phyloP scores from a whole-genome alignment of 2,797 vertebrate species.

The Cephalopachus bancanus region DNA sequence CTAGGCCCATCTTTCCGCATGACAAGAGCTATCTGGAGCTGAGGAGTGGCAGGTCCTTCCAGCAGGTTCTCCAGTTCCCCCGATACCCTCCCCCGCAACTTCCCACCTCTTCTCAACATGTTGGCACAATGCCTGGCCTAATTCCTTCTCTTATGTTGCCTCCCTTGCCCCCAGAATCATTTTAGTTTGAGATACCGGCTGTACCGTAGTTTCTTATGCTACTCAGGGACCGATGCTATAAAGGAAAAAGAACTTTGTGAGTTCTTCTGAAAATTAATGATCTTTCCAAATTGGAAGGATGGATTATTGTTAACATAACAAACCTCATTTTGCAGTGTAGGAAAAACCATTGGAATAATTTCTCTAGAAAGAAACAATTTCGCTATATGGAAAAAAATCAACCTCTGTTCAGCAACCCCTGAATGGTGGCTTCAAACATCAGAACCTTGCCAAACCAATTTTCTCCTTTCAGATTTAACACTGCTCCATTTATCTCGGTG shows the following conservation, averaged over 20 bases:
- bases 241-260: constrained; percentile 3
- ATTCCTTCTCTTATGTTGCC: background rate
- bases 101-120: background rate
- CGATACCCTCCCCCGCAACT: background rate
- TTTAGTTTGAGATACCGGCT: background rate
- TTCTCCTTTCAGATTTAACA: constrained; percentile 78
- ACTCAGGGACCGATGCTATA: background rate
- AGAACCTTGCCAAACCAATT: constrained; percentile 77
- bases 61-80: background rate
- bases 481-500: constrained; percentile 81
- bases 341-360: constrained; percentile 69
- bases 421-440: constrained; percentile 60
- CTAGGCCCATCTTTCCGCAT: background rate
- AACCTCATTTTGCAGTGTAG: constrained; percentile 62
- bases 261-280: constrained; percentile 63
- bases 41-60: background rate
- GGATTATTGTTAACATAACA: constrained; percentile 67
- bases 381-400: constrained; percentile 66
- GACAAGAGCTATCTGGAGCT: background rate
- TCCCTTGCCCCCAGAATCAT: background rate
- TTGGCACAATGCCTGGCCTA: background rate
- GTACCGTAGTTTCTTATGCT: background rate
- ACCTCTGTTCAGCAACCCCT: constrained; percentile 68
- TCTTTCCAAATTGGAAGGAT: constrained; percentile 60
- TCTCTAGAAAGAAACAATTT: constrained; percentile 74